Percentiles rank a stretch among this genome's conserved stretches.
Evolutionary conservation across 2,113 vertebrate species (phyloP).

Genomic region (Nettapus auritus): DNA sequence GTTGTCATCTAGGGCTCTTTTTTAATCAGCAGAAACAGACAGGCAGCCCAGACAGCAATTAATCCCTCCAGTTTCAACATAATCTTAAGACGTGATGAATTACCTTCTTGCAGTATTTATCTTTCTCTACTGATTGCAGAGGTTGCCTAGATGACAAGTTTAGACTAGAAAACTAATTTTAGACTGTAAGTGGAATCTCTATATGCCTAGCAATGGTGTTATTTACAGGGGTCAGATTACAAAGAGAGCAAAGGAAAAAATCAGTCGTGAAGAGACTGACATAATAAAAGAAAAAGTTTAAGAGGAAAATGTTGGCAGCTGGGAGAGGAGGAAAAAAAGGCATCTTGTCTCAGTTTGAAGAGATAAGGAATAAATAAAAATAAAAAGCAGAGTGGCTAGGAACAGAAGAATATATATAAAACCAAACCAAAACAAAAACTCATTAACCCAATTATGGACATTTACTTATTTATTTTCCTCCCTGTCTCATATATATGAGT

Average conservation of each 20-base stretch:
- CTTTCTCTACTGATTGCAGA: background rate
- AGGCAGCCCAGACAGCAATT: conserved; percentile 33
- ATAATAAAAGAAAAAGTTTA: background rate
- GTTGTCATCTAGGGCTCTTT: background rate
- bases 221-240: background rate
- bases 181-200: background rate
- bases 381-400: background rate
- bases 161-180: conserved; percentile 42
- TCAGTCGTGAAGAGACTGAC: background rate
- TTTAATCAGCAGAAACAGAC: conserved; percentile 42
- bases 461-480: too few species aligned
- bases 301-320: background rate
- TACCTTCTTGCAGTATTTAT: conserved; percentile 16
- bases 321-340: background rate
- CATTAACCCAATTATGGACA: background rate
- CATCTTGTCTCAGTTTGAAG: background rate
- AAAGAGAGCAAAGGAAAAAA: background rate
- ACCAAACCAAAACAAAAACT: too few species aligned
- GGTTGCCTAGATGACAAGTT: conserved; percentile 24
- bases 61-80: conserved; percentile 24
- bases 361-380: background rate
- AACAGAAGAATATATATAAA: background rate
- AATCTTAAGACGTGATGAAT: conserved; percentile 2
- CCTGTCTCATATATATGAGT: fast-evolving
- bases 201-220: background rate